Evolutionary conservation across 2,113 vertebrate genomes (phyloP), one percentile per base, ranked within the genome.

Genomic region (Myotis brandtii): DNA sequence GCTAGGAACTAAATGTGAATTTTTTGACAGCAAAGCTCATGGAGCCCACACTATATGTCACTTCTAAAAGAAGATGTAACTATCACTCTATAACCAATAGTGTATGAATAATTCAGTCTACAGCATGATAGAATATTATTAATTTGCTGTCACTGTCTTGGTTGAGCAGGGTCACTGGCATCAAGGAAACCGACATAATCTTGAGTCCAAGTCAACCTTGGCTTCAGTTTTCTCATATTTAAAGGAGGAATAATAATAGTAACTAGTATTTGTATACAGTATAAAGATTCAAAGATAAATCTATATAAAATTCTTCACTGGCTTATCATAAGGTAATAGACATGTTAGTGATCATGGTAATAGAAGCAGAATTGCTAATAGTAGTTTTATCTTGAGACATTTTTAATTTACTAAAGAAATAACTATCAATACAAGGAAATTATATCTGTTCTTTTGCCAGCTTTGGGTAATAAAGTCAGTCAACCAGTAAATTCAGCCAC

Each of bases 391-490:
- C 9, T 81, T 83, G 16, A 85, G 43, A 76, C 6, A 32, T 27
- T 88, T 25, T 85, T 88, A 67, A 89, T 83, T 56, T 83, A 34
- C 59, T 14, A 27, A 37, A 94, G 7, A 83, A 80, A 54, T 34
- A 34, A 62, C 34, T 62, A 95, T 27, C 52, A 48, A 70, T 17
- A 66, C 3, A 88, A 40, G n/a, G 11, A 90, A 92, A 84, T 30
- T 80, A 54, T 84, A 69, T 21, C n/a, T 89, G 46, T 5, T 69
- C 12, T 59, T 87, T 79, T 59, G 20, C 12, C 25, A 80, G 69
- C 93, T 64, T 88, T 92, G 46, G n/a, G 3, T 89, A 93, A 94
- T 67, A 18, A 52, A 87, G 5, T 67, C 32, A 66, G 66, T 93
- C 21, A 91, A 64, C 52, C 23, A 66, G 30, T 59, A 94, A 76